phyloP scores from a whole-genome alignment of 2,797 vertebrate species.

The Phataginus tricuspis region DNA sequence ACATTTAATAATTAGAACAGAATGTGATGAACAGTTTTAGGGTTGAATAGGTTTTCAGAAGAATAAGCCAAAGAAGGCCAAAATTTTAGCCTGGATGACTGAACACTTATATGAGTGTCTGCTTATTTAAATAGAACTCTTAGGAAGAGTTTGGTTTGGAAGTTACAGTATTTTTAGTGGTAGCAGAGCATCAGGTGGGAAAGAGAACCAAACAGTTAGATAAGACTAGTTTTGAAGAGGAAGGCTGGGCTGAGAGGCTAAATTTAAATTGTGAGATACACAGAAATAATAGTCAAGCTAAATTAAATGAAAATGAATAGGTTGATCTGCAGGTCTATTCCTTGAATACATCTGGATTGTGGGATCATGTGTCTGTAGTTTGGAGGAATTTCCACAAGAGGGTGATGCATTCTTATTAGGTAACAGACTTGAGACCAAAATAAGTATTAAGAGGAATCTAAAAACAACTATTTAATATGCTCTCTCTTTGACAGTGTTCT shows the following conservation, averaged over 20 bases:
- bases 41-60: neutral
- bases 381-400: slow-evolving; percentile 59
- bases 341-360: neutral
- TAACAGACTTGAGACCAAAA: neutral
- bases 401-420: slow-evolving; percentile 50
- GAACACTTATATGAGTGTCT: neutral
- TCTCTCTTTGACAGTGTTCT: neutral
- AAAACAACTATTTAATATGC: neutral
- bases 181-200: neutral
- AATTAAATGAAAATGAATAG: neutral
- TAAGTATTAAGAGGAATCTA: neutral
- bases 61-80: neutral
- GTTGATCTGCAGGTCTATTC: neutral
- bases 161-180: neutral
- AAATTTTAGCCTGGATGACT: neutral
- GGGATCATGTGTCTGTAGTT: slow-evolving; percentile 56
- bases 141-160: neutral
- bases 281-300: neutral
- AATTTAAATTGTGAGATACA: neutral
- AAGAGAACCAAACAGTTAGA: neutral
- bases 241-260: neutral
- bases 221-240: neutral
- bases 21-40: neutral
- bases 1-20: neutral
- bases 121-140: neutral